These are phyloP conservation scores for Drosophila hydei DNA, from an alignment of 1,140 invertebrate genomes.

Conservation along the genomic window DNA sequence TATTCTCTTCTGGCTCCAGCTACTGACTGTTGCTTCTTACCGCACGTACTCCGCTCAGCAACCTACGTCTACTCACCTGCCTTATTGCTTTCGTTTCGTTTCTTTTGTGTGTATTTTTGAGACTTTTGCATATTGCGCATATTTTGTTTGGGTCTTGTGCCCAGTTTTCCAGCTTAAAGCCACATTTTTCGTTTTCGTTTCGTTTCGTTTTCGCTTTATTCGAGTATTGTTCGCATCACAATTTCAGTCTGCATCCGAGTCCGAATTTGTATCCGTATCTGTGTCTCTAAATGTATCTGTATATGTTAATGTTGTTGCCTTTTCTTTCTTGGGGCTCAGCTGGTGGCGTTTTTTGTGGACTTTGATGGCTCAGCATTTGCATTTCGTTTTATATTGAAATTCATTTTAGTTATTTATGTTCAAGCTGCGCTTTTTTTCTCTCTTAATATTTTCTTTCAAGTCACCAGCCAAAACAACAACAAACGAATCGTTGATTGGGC, in stretches of 20 bases:
- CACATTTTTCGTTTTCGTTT: constrained; percentile 37
- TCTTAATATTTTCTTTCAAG: constrained; percentile 12
- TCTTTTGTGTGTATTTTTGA: constrained; percentile 42
- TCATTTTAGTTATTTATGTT: constrained; percentile 71
- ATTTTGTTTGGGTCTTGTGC: constrained; percentile 50
- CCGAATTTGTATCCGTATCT: constrained; percentile 1
- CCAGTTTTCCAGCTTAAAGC: constrained; percentile 61
- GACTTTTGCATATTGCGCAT: constrained; percentile 71
- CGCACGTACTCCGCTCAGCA: not conserved
- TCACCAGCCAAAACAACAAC: constrained; percentile 24
- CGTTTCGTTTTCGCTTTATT: constrained; percentile 26
- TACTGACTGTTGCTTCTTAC: constrained; percentile 17
- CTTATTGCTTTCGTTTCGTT: constrained; percentile 38
- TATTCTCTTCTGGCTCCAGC: constrained; percentile 18
- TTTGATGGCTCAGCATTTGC: constrained; percentile 79
- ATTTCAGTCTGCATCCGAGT: constrained; percentile 17
- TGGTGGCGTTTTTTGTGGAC: constrained; percentile 29
- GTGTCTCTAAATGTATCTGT: constrained; percentile 10
- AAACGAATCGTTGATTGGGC: constrained; percentile 62
- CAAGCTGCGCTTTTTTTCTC: constrained; percentile 63
- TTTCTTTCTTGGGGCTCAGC: constrained; percentile 39
- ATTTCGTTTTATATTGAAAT: constrained; percentile 64
- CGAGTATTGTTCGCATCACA: constrained; percentile 28
- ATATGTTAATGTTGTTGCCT: constrained; percentile 8
- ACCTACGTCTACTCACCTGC: constrained; percentile 30